phyloP scores from a whole-genome alignment of 2,888 invertebrate genomes.

The Dione juno region DNA sequence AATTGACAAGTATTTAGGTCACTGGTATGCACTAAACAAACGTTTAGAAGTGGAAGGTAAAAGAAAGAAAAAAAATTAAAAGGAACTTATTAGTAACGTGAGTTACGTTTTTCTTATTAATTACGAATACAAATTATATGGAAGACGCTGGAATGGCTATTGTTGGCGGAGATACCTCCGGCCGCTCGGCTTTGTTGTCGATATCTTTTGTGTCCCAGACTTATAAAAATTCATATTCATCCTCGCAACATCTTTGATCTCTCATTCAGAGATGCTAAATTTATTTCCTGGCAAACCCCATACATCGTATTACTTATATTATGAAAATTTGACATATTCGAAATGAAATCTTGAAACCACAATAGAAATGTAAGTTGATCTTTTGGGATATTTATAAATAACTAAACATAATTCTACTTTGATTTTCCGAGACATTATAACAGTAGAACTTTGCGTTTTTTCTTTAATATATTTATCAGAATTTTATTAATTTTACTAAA shows the following conservation, averaged over 20 bases:
- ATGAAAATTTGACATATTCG: constrained; percentile 18
- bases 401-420: neutral
- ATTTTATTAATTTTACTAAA: neutral
- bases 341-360: neutral
- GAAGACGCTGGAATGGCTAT: constrained; percentile 4
- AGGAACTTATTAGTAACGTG: neutral
- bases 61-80: neutral
- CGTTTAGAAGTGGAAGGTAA: neutral
- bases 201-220: constrained; percentile 27
- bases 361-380: neutral
- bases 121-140: constrained; percentile 20
- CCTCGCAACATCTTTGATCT: constrained; percentile 24
- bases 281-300: constrained; percentile 17
- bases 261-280: constrained; percentile 16
- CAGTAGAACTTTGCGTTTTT: neutral
- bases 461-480: neutral
- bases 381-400: constrained; percentile 14
- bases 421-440: neutral
- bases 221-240: constrained; percentile 29
- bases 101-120: constrained; percentile 31
- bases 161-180: constrained; percentile 19
- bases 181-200: constrained; percentile 26
- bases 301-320: constrained; percentile 6
- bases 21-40: constrained; percentile 33
- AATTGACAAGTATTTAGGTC: constrained; percentile 66